phyloP scores from a whole-genome alignment of 2,888 invertebrate genomes.

The Chymomyza caudatula region DNA sequence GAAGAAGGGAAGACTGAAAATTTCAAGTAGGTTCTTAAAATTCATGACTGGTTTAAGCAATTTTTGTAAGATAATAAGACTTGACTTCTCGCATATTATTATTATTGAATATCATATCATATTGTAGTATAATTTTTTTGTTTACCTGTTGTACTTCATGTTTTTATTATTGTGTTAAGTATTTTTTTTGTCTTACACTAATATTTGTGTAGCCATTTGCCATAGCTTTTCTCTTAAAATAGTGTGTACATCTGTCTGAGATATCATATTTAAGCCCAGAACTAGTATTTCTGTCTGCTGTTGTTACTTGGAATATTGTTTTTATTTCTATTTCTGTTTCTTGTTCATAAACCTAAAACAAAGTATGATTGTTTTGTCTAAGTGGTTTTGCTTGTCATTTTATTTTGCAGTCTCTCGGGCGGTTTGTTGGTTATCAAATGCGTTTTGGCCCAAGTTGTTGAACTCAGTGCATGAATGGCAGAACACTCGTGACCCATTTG shows the following conservation, averaged over 20 bases:
- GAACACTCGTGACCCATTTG: slow-evolving; percentile 44
- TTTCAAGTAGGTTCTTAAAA: too few relatives aligned
- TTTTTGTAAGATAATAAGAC: too few relatives aligned
- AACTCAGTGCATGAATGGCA: neutral
- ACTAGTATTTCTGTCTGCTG: neutral
- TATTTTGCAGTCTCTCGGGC: neutral
- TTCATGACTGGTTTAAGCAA: too few relatives aligned
- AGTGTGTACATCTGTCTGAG: neutral
- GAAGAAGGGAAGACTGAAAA: too few relatives aligned
- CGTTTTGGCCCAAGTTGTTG: neutral
- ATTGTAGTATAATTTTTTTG: too few relatives aligned
- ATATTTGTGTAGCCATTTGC: too few relatives aligned
- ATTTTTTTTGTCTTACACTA: neutral
- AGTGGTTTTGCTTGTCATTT: neutral
- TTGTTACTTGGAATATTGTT: slow-evolving; percentile 2
- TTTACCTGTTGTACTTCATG: too few relatives aligned
- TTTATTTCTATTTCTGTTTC: neutral
- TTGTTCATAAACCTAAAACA: neutral
- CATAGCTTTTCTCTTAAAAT: too few relatives aligned
- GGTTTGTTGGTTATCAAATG: neutral
- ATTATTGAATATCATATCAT: too few relatives aligned
- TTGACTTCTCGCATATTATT: too few relatives aligned
- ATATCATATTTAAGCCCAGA: neutral
- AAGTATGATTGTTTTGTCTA: neutral
- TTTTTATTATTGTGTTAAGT: too few relatives aligned